These are phyloP conservation scores for Drosophila orena DNA, from an alignment of 1,140 invertebrate genomes.

Conservation along the genomic window DNA sequence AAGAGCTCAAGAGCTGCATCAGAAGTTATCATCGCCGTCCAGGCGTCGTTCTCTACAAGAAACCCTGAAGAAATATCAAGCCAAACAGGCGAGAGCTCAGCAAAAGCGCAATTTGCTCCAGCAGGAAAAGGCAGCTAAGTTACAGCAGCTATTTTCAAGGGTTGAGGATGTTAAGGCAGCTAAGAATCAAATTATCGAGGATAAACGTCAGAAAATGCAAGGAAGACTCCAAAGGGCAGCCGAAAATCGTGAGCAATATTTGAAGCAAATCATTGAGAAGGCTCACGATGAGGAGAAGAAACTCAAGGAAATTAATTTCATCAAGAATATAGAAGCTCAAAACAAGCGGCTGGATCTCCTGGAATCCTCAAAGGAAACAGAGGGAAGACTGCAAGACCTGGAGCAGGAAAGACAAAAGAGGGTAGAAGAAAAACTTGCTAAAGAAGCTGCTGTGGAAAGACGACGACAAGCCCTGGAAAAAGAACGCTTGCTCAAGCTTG, in stretches of 20 bases:
- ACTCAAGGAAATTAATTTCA: conserved; percentile 98
- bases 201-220: conserved; percentile 93
- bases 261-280: conserved; percentile 94
- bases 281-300: conserved; percentile 99
- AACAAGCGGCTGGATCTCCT: conserved; percentile 96
- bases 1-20: conserved; percentile 94
- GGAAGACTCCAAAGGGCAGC: conserved; percentile 94
- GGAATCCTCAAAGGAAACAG: conserved; percentile 92
- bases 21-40: conserved; percentile 96
- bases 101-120: conserved; percentile 91
- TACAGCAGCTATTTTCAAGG: conserved; percentile 93
- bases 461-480: conserved; percentile 93
- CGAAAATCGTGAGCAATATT: conserved; percentile 93
- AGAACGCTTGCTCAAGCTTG: conserved; percentile 91
- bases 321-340: conserved; percentile 97
- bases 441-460: conserved; percentile 97
- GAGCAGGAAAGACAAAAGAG: conserved; percentile 88
- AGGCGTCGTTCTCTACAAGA: conserved; percentile 92
- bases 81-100: conserved; percentile 94
- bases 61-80: conserved; percentile 92
- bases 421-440: conserved; percentile 95
- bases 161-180: conserved; percentile 96
- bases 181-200: conserved; percentile 93
- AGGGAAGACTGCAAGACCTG: conserved; percentile 92
- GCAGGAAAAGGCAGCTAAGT: conserved; percentile 93